Evolutionary conservation across 2,888 invertebrate genomes (phyloP).

Genomic region (Ophioninae sp.): DNA sequence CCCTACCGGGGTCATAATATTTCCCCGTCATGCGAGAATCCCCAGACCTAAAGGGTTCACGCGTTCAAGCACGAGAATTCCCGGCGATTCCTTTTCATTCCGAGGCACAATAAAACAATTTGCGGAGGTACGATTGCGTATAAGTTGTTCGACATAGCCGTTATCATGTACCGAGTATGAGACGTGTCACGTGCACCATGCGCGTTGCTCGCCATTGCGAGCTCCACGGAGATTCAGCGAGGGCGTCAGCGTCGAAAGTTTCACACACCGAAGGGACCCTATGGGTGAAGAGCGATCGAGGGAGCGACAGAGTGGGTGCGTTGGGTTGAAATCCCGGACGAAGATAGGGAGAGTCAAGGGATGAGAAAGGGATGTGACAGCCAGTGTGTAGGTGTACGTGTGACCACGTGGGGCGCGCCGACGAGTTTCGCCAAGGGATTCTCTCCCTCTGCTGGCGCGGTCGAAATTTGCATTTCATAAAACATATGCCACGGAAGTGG

Average conservation of each 20-base stretch:
- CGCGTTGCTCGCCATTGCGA: conserved; percentile 40
- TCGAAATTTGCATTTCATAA: conserved; percentile 75
- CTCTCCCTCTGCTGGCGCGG: conserved; percentile 53
- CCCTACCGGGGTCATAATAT: neutral
- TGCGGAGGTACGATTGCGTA: neutral
- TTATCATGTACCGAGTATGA: conserved; percentile 46
- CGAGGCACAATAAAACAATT: conserved; percentile 1
- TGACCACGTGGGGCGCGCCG: conserved; percentile 56
- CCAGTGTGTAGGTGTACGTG: conserved; percentile 50
- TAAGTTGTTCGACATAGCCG: conserved; percentile 15
- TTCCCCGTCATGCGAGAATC: neutral
- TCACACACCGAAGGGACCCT: conserved; percentile 47
- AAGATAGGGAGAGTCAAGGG: conserved; percentile 5
- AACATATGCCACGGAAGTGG: conserved; percentile 71
- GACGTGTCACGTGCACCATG: conserved; percentile 56
- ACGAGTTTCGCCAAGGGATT: conserved; percentile 59
- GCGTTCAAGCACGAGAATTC: neutral
- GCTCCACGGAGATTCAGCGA: conserved; percentile 33
- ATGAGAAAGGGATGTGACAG: conserved; percentile 58
- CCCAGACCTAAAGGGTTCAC: neutral
- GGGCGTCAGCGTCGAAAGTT: conserved; percentile 47
- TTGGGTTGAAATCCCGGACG: conserved; percentile 31
- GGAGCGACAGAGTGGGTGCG: conserved; percentile 18
- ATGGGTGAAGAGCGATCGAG: conserved; percentile 14
- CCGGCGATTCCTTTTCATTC: neutral